These are phyloP conservation scores for Apus apus DNA, from an alignment of 2,113 vertebrate genomes.

Conservation along the genomic window DNA sequence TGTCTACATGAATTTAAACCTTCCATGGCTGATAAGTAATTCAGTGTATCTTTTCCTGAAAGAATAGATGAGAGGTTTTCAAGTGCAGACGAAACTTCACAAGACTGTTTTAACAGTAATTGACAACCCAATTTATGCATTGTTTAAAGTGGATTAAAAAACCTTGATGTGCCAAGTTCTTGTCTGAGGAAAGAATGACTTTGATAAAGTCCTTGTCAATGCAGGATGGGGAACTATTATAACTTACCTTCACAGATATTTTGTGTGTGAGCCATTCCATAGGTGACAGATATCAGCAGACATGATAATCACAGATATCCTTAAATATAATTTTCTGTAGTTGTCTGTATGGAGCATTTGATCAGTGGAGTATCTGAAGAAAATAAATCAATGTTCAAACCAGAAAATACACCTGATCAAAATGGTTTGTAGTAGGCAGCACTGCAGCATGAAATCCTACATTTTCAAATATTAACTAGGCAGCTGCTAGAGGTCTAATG, in stretches of 20 bases:
- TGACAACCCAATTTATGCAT: neutral
- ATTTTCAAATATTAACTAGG: neutral
- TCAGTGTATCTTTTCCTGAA: slow-evolving; percentile 28
- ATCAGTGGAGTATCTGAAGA: neutral
- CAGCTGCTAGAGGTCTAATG: neutral
- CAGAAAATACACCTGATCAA: neutral
- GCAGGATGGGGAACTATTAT: neutral
- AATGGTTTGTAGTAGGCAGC: neutral
- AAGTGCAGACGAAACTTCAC: slow-evolving; percentile 7
- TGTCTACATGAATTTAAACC: neutral
- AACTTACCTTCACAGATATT: slow-evolving; percentile 48
- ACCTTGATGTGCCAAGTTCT: slow-evolving; percentile 65
- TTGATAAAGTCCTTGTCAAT: slow-evolving; percentile 23
- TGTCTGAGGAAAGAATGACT: slow-evolving; percentile 58
- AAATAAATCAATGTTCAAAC: neutral
- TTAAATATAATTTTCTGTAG: slow-evolving; percentile 12
- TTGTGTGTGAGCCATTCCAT: slow-evolving; percentile 2
- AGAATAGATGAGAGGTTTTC: slow-evolving; percentile 57
- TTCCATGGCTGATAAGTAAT: slow-evolving; percentile 24
- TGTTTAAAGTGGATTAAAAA: slow-evolving; percentile 37
- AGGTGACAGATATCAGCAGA: slow-evolving; percentile 16
- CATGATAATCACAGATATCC: slow-evolving; percentile 21
- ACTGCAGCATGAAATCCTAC: neutral
- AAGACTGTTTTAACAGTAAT: slow-evolving; percentile 40
- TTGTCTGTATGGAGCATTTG: neutral